These are phyloP conservation scores for Saxidomus purpurata DNA, from an alignment of 1,140 invertebrate species.

Conservation along the genomic window DNA sequence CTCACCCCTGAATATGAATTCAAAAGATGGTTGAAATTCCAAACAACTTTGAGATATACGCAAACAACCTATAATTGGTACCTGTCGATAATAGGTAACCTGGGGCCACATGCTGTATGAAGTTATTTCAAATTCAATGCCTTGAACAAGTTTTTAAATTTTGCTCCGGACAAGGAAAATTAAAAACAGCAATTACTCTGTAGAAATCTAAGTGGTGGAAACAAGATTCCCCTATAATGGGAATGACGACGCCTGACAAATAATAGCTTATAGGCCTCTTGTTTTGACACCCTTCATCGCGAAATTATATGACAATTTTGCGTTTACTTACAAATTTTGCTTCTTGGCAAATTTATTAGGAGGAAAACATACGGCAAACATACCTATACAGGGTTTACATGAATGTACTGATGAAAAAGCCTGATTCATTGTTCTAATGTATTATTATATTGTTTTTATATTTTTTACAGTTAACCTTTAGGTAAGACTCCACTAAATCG, in stretches of 20 bases:
- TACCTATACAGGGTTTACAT: neutral
- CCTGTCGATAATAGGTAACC: too few relatives aligned
- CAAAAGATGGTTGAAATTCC: too few relatives aligned
- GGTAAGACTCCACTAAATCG: too few relatives aligned
- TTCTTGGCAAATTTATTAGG: neutral
- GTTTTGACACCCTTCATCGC: neutral
- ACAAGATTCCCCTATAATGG: neutral
- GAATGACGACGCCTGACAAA: too few relatives aligned
- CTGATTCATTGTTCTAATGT: neutral
- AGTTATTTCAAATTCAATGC: neutral
- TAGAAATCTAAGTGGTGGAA: neutral
- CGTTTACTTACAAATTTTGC: neutral
- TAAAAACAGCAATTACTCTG: too few relatives aligned
- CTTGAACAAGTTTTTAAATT: neutral
- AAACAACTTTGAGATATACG: too few relatives aligned
- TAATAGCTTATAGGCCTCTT: too few relatives aligned
- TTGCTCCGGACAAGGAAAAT: too few relatives aligned
- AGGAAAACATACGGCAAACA: neutral
- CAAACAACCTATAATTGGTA: too few relatives aligned
- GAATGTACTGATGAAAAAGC: neutral
- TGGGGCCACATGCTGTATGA: neutral
- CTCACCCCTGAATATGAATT: too few relatives aligned
- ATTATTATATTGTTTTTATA: too few relatives aligned
- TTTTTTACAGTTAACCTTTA: too few relatives aligned
- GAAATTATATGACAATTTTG: neutral